A percentile compares a stretch with the other conserved stretches of the same genome.
Conservation (phyloP, 2,888 invertebrate species). For the Dascillus cervinus region DNA sequence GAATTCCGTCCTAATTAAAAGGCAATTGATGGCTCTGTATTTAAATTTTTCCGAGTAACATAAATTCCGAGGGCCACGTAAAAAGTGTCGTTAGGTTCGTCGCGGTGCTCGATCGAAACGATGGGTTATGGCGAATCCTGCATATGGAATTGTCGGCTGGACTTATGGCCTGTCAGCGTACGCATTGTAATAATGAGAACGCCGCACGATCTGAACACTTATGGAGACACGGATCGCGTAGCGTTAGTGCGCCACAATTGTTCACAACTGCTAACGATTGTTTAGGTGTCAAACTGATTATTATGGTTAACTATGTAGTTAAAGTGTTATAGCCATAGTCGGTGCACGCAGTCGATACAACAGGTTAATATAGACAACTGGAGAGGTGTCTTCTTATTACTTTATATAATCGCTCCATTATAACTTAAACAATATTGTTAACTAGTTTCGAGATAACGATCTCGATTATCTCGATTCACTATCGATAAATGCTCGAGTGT, state of each 20-base stretch:
- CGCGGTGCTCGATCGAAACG: conserved; percentile 20
- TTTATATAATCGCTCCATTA: conserved; percentile 5
- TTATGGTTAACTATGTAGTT: conserved; percentile 20
- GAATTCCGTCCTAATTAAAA: conserved; percentile 9
- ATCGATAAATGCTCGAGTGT: too few relatives aligned
- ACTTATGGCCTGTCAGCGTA: conserved; percentile 25
- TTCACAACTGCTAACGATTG: conserved; percentile 20
- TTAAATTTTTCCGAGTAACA: background rate
- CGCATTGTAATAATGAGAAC: conserved; percentile 27
- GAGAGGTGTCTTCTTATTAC: conserved; percentile 6
- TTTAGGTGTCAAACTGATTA: conserved; percentile 22
- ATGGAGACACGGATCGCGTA: conserved; percentile 22
- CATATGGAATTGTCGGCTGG: conserved; percentile 19
- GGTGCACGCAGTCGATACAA: conserved; percentile 10
- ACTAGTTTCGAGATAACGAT: too few relatives aligned
- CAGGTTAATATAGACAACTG: conserved; percentile 5
- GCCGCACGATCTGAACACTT: conserved; percentile 24
- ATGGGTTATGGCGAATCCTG: conserved; percentile 18
- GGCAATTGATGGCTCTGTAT: background rate
- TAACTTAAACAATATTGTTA: background rate
- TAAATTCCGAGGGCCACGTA: too few relatives aligned
- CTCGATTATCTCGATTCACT: too few relatives aligned
- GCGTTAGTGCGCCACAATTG: conserved; percentile 18
- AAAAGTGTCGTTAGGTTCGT: too few relatives aligned
- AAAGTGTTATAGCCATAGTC: conserved; percentile 10